Evolutionary conservation across 37 sponge, comb jelly and placozoan species (phyloP), one percentile per base, ranked within the genome.

Genomic region (Sycon ciliatum): DNA sequence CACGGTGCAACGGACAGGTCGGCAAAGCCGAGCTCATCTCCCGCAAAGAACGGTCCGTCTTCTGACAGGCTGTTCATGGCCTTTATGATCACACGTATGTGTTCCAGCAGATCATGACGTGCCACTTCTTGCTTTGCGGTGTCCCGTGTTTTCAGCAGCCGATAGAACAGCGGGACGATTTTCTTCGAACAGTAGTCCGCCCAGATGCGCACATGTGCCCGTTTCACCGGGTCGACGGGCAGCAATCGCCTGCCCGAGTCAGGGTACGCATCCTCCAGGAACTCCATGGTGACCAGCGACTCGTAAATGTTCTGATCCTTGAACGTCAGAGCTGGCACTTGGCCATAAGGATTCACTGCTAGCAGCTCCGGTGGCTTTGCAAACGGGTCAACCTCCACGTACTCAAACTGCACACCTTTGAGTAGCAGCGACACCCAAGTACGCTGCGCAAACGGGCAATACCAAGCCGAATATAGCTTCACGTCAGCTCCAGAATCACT

Each of bases 371-470:
- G 67, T 1, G 76, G 64, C 34, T 75, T 75, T 53, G 64, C 65
- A 67, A 66, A 75, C 2, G 76, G 76, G 27, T 75, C 76, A 16
- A 56, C 57, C 34, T 75, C 76, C 0, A 75, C 55, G 55, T 75
- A 75, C 7, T 64, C 55, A 24, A 75, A 75, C 34, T 75, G 36
- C 1, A 64, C 67, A 1, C 66, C 66, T 24, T 75, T 75, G 35
- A 46, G 66, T 4, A 75, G 34, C 34, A 75, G 54, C 30, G 66
- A 65, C 1, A 75, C 49, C 76, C 76, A 75, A 2, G 76, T 67
- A 13, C 76, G 65, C 55, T 75, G 76, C 46, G 76, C 76, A 65
- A 65, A 75, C 29, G 76, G 76, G 34, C 76, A 75, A 32, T 66
- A 75, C 76, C 76, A 75, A 11, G 76, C 65, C n/a, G 29, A 56